Evolutionary conservation across 1,140 invertebrate species (phyloP), one percentile per base, ranked within the genome.

Genomic region (Galleria mellonella): DNA sequence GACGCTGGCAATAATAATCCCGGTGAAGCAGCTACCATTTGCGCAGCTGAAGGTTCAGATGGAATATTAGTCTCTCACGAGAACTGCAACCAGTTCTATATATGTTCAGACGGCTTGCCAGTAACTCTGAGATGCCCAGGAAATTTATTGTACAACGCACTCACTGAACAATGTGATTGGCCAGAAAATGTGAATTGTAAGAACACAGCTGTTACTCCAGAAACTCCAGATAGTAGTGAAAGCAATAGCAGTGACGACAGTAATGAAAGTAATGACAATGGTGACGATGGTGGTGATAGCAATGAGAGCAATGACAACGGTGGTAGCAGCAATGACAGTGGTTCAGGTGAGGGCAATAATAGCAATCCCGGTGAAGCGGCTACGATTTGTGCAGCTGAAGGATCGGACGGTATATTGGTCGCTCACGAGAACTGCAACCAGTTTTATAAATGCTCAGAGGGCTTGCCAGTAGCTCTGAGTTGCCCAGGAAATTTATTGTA

Each of bases 151-250:
- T 63, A 43, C 31, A 47, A 60, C 35, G 47, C 50, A 8, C 32
- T 39, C 28, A 46, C 4, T 6, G 44, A 51, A 30, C 28, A 40
- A 31, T 62, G 60, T 37, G 55, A 50, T 55, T 84, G 90, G 87
- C 76, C 90, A 23, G 51, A 87, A 39, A 73, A 86, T 55, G 88
- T 94, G 7, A 30, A 53, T 12, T 62, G 60, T 28, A 51, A 3
- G 2, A 2, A 23, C 2, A 3, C 51, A 9, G 54, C 43, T 10
- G 15, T 37, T 17, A 35, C 35, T 13, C 35, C 10, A 1, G 12
- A 17, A 37, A 6, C 13, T 37, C 7, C 8, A 17, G 14, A 11
- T 17, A 4, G 42, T 38, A 23, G 11, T 10, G 12, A 13, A 8
- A 2, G 9, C 11, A 12, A 17, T 31, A 10, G 10, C 17, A 23